Percentiles rank a stretch among this genome's conserved stretches.
Evolutionary conservation across 2,113 vertebrate genomes (phyloP).

Genomic region (Ibidorhyncha struthersii): DNA sequence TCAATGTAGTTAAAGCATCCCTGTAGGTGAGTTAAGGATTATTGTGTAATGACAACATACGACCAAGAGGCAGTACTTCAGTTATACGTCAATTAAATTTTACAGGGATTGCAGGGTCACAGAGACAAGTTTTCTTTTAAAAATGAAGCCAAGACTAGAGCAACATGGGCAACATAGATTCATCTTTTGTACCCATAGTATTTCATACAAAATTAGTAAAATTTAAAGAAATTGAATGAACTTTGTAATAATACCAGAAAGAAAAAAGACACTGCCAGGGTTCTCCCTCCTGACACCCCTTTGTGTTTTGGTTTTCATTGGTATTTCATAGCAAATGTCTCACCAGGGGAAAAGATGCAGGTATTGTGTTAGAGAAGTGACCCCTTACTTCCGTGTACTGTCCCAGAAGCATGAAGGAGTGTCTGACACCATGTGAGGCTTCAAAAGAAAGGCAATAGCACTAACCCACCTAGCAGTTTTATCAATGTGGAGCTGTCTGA

Average conservation of each 20-base stretch:
- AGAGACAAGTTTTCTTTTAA: neutral
- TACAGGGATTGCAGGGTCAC: neutral
- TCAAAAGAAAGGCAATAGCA: neutral
- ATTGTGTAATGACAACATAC: neutral
- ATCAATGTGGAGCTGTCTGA: neutral
- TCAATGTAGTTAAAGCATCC: neutral
- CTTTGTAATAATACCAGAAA: neutral
- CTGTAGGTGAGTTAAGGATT: neutral
- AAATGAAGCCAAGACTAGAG: neutral
- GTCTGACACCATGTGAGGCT: accelerated
- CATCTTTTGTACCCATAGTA: neutral
- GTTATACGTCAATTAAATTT: neutral
- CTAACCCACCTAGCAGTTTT: neutral
- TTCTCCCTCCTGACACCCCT: neutral
- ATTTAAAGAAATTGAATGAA: neutral
- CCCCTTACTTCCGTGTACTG: neutral
- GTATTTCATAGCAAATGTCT: neutral
- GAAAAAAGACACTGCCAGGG: neutral
- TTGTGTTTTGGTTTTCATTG: neutral
- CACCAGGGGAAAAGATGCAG: neutral
- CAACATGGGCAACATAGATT: neutral
- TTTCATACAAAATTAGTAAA: neutral
- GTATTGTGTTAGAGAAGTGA: neutral
- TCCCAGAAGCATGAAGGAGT: neutral
- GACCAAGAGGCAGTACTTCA: neutral